Conservation (phyloP, 1,140 invertebrate species). For the Drosophila rhopaloa region DNA sequence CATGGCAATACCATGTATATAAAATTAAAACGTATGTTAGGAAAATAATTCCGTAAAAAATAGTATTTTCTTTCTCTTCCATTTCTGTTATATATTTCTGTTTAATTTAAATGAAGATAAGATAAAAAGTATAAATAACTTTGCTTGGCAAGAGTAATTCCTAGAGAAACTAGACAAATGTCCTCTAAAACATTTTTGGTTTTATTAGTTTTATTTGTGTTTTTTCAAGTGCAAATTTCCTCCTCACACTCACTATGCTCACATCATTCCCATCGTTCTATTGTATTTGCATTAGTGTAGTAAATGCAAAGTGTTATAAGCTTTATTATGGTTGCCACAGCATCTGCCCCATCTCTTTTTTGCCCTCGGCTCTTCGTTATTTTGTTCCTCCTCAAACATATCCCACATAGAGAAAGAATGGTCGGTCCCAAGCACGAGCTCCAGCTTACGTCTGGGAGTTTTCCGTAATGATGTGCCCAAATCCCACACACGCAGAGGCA, state of each 20-base stretch:
- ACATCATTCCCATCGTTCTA: constrained; percentile 32
- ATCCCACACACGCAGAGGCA: constrained; percentile 49
- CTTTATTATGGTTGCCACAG: constrained; percentile 72
- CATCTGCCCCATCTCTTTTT: constrained; percentile 17
- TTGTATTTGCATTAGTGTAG: constrained; percentile 83
- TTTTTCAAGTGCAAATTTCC: not conserved
- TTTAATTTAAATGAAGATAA: too few species aligned
- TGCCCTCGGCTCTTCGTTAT: not conserved
- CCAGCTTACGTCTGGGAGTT: constrained; percentile 66
- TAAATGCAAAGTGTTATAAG: constrained; percentile 83
- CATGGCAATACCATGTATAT: too few species aligned
- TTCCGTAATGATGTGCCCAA: constrained; percentile 80
- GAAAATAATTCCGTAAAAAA: too few species aligned
- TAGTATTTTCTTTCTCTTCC: too few species aligned
- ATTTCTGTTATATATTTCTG: too few species aligned
- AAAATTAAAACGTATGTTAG: too few species aligned
- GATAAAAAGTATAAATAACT: too few species aligned
- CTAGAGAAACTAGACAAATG: too few species aligned
- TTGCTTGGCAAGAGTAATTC: too few species aligned
- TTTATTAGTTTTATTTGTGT: not conserved
- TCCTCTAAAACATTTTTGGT: too few species aligned
- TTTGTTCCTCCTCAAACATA: constrained; percentile 8
- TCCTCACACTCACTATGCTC: not conserved
- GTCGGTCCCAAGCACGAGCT: constrained; percentile 48
- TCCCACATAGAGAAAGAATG: constrained; percentile 13